Evolutionary conservation across 1,140 invertebrate genomes (phyloP), one percentile per base, ranked within the genome.

Genomic region (Drosophila pandora): DNA sequence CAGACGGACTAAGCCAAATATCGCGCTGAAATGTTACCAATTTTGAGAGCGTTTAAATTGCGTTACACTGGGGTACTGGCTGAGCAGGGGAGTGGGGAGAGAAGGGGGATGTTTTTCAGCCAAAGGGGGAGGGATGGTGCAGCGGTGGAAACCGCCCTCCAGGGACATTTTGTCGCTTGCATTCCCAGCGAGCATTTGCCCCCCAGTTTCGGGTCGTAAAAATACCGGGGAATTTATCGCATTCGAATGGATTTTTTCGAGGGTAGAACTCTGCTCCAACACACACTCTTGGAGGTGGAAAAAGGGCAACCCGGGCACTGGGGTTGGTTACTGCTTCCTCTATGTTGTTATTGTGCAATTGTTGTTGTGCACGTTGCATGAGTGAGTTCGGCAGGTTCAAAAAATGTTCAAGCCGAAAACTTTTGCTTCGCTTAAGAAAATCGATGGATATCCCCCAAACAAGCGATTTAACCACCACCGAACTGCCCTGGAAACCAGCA

Each of bases 21-120:
- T 75, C 73, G 77, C 82, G 82, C 76, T 79, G 83, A 83, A 88
- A 88, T 87, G 83, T 80, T 76, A 69, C 78, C 79, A 87, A 83
- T 88, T 76, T 76, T 67, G 60, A 70, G 63, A 64, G 68, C 52
- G 76, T 61, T 83, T 77, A 83, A 88, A 88, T 88, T 88, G 83
- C 76, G 68, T 77, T 88, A 88, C 76, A 79, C 56, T 10, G 34
- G 3, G 7, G 21, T 21, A 2, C 43, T 22, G 28, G 13, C 28
- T 22, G 2, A n/a, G 1, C 22, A 9, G 41, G 41, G 17, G 17
- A 17, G 17, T 17, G 17, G 17, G 21, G 23, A 34, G 3, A 34
- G 6, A n/a, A 41, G 13, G 17, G 17, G 17, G 17, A 17, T 17
- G 17, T 17, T 17, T 17, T 17, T 17, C 17, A 17, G 17, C 17